Percentiles rank a stretch among this genome's conserved stretches.
Conservation (phyloP, 35 echinoderm and acorn worm genomes). For the Apostichopus californicus region DNA sequence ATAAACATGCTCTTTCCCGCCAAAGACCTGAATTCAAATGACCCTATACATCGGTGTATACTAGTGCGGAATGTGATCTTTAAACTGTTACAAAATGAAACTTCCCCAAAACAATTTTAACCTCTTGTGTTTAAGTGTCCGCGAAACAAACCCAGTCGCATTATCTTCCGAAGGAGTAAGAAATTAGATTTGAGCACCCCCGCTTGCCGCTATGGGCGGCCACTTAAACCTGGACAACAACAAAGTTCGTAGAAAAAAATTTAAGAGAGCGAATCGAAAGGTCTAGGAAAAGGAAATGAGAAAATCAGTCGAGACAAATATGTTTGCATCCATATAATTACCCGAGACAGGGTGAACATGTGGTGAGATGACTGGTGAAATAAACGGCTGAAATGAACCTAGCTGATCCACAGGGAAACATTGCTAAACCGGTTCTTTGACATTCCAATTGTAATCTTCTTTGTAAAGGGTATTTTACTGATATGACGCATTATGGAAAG, state of each 20-base stretch:
- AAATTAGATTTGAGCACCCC: slow-evolving; percentile 42
- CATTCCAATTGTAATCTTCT: no score
- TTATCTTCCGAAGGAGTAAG: neutral
- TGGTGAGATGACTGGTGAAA: no score
- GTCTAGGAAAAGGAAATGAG: slow-evolving; percentile 16
- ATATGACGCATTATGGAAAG: no score
- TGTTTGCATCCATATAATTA: neutral
- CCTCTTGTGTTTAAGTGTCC: slow-evolving; percentile 46
- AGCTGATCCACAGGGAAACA: neutral
- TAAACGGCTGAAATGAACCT: neutral
- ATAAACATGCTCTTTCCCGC: no score
- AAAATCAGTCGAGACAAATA: neutral
- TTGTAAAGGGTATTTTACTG: no score
- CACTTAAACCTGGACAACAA: slow-evolving; percentile 27
- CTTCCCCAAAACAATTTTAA: slow-evolving; percentile 13
- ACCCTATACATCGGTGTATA: neutral
- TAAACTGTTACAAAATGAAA: slow-evolving; percentile 48
- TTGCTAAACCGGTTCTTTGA: neutral
- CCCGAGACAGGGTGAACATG: neutral
- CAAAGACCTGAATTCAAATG: slow-evolving; percentile 20
- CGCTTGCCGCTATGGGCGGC: slow-evolving; percentile 10
- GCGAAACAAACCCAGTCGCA: slow-evolving; percentile 28
- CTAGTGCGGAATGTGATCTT: slow-evolving; percentile 15
- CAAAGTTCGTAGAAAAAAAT: neutral
- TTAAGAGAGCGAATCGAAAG: slow-evolving; percentile 1